Conservation (phyloP, 1,140 invertebrate genomes). For the Heliconius nattereri region DNA sequence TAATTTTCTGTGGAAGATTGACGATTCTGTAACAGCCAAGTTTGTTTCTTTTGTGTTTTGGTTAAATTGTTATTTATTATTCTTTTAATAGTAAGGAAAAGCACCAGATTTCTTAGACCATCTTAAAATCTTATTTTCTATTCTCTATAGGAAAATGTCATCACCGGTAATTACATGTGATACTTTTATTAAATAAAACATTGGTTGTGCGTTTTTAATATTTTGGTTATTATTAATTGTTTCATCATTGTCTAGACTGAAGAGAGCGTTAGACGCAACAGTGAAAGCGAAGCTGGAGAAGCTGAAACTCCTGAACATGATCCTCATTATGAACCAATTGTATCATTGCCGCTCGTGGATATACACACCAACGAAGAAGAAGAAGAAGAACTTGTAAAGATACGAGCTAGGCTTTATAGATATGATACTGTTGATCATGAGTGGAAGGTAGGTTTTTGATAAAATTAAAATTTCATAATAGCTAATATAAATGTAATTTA, state of each 20-base stretch:
- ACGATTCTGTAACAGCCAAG: slow-evolving; percentile 27
- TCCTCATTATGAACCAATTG: slow-evolving; percentile 89
- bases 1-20: slow-evolving; percentile 26
- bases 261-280: slow-evolving; percentile 72
- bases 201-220: neutral
- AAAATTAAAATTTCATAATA: neutral
- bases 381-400: slow-evolving; percentile 87
- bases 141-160: slow-evolving; percentile 51
- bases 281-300: slow-evolving; percentile 71
- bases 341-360: slow-evolving; percentile 87
- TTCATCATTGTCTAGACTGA: slow-evolving; percentile 55
- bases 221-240: slow-evolving; percentile 38
- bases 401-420: slow-evolving; percentile 83
- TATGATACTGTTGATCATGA: slow-evolving; percentile 81
- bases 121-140: neutral
- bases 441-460: slow-evolving; percentile 82
- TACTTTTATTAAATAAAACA: neutral
- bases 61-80: slow-evolving; percentile 27
- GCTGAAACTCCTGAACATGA: slow-evolving; percentile 81
- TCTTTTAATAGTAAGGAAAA: slow-evolving; percentile 10
- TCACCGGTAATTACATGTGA: slow-evolving; percentile 55
- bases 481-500: neutral
- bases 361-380: slow-evolving; percentile 91
- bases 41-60: slow-evolving; percentile 38
- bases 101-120: neutral